These are phyloP conservation scores for Turdus rufiventris DNA, from an alignment of 2,113 vertebrate genomes.

Conservation along the genomic window DNA sequence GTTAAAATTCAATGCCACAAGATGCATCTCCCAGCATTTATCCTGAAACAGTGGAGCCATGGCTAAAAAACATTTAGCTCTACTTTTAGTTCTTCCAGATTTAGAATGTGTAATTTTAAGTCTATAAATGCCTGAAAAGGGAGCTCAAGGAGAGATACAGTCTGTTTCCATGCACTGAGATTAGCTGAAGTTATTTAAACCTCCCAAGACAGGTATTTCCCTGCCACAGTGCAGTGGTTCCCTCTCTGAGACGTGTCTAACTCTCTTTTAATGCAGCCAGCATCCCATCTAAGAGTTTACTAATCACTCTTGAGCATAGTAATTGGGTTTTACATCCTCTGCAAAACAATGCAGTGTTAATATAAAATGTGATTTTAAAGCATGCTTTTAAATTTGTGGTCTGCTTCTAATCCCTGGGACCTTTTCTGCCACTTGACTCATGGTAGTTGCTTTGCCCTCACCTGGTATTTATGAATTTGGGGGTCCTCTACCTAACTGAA, in stretches of 20 bases:
- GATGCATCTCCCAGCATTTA: not conserved
- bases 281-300: not conserved
- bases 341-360: not conserved
- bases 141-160: not conserved
- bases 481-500: not conserved
- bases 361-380: not conserved
- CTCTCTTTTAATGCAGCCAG: not conserved
- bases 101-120: not conserved
- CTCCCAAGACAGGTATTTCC: not conserved
- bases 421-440: not conserved
- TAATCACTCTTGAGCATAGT: not conserved
- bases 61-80: not conserved
- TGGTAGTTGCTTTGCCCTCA: rapidly evolving
- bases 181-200: not conserved
- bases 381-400: not conserved
- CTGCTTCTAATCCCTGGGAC: not conserved
- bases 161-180: not conserved
- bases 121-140: not conserved
- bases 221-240: not conserved
- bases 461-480: not conserved
- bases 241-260: not conserved
- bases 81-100: not conserved
- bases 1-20: not conserved
- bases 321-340: not conserved
- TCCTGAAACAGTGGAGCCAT: not conserved